A percentile compares a stretch with the other conserved stretches of the same genome.
Evolutionary conservation across 2,888 invertebrate genomes (phyloP).

Genomic region (Anticlea derivata): DNA sequence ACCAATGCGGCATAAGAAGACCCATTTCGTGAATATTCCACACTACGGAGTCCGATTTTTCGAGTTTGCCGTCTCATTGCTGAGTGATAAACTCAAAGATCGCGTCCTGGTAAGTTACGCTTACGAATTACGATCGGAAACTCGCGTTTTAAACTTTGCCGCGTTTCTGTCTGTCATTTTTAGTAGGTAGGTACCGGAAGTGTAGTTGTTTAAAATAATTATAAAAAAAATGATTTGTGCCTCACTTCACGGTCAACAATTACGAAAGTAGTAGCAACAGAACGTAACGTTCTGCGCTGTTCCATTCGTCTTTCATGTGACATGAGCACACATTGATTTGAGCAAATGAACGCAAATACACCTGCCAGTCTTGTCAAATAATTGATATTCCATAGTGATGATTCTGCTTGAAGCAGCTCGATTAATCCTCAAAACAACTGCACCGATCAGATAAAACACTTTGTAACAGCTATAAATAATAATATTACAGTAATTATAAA

Average conservation of each 20-base stretch:
- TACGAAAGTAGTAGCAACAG: conserved; percentile 1
- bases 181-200: background rate
- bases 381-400: too few relatives aligned
- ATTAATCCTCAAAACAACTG: too few relatives aligned
- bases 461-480: too few relatives aligned
- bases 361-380: too few relatives aligned
- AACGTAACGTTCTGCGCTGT: conserved; percentile 8
- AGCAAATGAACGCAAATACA: too few relatives aligned
- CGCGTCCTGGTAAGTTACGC: conserved; percentile 87
- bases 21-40: conserved; percentile 94
- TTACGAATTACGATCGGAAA: background rate
- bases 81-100: conserved; percentile 93
- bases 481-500: too few relatives aligned
- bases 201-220: background rate
- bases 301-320: too few relatives aligned
- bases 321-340: too few relatives aligned
- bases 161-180: background rate
- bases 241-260: conserved; percentile 9
- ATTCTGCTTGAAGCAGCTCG: too few relatives aligned
- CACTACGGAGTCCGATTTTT: conserved; percentile 91
- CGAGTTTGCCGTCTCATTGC: conserved; percentile 91
- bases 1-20: conserved; percentile 95
- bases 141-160: conserved; percentile 4
- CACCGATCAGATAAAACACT: too few relatives aligned
- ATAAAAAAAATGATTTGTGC: background rate